phyloP scores from a whole-genome alignment of 2,797 vertebrate genomes.

The Danio albolineatus region DNA sequence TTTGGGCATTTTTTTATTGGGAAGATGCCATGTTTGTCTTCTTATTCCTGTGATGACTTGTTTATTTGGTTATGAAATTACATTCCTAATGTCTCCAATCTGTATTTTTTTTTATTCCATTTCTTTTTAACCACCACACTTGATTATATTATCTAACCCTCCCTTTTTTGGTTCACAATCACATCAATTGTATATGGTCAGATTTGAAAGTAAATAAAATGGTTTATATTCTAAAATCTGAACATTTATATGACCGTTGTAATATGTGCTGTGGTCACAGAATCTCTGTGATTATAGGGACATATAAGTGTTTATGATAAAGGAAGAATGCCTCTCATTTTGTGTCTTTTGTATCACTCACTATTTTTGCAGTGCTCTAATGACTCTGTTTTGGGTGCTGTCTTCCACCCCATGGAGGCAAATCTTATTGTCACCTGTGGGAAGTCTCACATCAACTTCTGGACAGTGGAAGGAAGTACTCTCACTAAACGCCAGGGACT shows the following conservation, averaged over 20 bases:
- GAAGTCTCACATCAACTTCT: slow-evolving; percentile 92
- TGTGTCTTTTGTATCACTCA: slow-evolving; percentile 17
- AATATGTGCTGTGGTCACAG: background rate
- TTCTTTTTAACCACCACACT: background rate
- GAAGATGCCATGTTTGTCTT: background rate
- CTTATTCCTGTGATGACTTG: background rate
- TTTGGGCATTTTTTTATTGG: background rate
- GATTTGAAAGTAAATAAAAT: background rate
- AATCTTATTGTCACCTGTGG: slow-evolving; percentile 89
- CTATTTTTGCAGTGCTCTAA: slow-evolving; percentile 69
- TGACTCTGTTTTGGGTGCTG: slow-evolving; percentile 86
- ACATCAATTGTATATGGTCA: background rate
- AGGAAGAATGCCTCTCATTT: background rate
- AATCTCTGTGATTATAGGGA: background rate
- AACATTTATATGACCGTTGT: background rate
- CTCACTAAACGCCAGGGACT: slow-evolving; percentile 89
- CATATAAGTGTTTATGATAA: background rate
- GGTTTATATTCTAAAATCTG: background rate
- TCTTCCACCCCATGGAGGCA: slow-evolving; percentile 90
- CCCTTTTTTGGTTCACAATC: background rate
- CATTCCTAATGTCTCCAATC: background rate
- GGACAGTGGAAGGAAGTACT: slow-evolving; percentile 86
- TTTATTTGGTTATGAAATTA: background rate
- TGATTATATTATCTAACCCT: background rate
- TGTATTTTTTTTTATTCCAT: no score